Percentiles rank a stretch among this genome's conserved stretches.
Evolutionary conservation across 2,888 invertebrate genomes (phyloP).

Genomic region (Leucophenga montana): DNA sequence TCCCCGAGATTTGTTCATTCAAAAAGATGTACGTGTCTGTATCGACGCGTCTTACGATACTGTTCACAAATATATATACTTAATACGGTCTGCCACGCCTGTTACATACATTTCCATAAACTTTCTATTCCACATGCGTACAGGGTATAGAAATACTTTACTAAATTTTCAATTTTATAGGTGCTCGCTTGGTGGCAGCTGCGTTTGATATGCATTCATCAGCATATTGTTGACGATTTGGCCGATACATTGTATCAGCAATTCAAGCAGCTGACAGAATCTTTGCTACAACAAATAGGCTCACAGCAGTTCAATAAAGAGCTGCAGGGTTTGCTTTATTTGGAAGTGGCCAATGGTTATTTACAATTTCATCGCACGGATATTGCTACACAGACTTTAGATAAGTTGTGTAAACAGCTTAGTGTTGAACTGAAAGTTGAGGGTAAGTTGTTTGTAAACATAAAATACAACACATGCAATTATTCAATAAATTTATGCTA

Average conservation of each 20-base stretch:
- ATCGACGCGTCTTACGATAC: too few relatives aligned
- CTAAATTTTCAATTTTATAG: slow-evolving; percentile 36
- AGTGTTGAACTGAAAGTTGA: slow-evolving; percentile 81
- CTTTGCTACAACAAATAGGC: slow-evolving; percentile 58
- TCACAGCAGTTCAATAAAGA: slow-evolving; percentile 62
- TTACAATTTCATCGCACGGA: slow-evolving; percentile 83
- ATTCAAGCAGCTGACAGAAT: slow-evolving; percentile 51
- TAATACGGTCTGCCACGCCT: too few relatives aligned
- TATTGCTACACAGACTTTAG: slow-evolving; percentile 80
- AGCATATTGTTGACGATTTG: slow-evolving; percentile 83
- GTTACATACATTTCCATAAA: too few relatives aligned
- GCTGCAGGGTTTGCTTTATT: slow-evolving; percentile 73
- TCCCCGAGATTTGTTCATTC: too few relatives aligned
- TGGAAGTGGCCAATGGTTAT: slow-evolving; percentile 80
- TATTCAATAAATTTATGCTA: too few relatives aligned
- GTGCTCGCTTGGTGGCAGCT: slow-evolving; percentile 79
- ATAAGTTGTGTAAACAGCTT: slow-evolving; percentile 77
- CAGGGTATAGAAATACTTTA: too few relatives aligned
- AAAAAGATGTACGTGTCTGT: too few relatives aligned
- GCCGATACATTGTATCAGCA: slow-evolving; percentile 79
- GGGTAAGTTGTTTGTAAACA: slow-evolving; percentile 73
- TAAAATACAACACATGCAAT: too few relatives aligned
- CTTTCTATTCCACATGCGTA: too few relatives aligned
- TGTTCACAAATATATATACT: too few relatives aligned
- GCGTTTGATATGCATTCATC: slow-evolving; percentile 82